A percentile compares a stretch with the other conserved stretches of the same genome.
Conservation (phyloP, 2,888 invertebrate species). For the Homarus gammarus region DNA sequence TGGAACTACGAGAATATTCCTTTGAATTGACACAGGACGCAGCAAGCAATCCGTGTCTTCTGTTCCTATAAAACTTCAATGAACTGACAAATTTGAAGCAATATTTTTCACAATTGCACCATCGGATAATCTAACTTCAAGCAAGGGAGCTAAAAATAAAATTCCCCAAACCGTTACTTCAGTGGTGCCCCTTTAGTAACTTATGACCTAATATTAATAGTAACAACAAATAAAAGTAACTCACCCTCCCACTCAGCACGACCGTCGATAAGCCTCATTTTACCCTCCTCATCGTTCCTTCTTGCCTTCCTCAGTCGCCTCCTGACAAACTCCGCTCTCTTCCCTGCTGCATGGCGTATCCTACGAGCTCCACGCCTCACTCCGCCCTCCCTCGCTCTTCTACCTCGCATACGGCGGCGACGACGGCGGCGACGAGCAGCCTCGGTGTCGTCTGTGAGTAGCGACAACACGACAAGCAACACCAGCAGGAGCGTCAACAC, state of each 20-base stretch:
- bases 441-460: constrained; percentile 59
- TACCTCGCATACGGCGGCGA: constrained; percentile 45
- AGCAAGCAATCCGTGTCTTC: too few species aligned
- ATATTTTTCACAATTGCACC: too few species aligned
- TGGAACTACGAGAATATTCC: too few species aligned
- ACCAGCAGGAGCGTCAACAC: constrained; percentile 36
- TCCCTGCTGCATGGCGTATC: constrained; percentile 57
- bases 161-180: too few species aligned
- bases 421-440: constrained; percentile 59
- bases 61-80: too few species aligned
- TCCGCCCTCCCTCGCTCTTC: constrained; percentile 11
- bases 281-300: constrained; percentile 47
- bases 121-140: too few species aligned
- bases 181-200: too few species aligned
- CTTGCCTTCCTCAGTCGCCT: constrained; percentile 56
- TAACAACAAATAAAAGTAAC: too few species aligned
- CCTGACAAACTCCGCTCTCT: constrained; percentile 70
- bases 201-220: too few species aligned
- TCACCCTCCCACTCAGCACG: constrained; percentile 74
- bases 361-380: constrained; percentile 27
- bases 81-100: too few species aligned
- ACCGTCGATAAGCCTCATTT: constrained; percentile 67
- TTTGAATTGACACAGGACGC: too few species aligned
- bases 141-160: too few species aligned
- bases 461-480: constrained; percentile 45